phyloP scores from a whole-genome alignment of 1,140 invertebrate species.

The Halictus rubicundus region DNA sequence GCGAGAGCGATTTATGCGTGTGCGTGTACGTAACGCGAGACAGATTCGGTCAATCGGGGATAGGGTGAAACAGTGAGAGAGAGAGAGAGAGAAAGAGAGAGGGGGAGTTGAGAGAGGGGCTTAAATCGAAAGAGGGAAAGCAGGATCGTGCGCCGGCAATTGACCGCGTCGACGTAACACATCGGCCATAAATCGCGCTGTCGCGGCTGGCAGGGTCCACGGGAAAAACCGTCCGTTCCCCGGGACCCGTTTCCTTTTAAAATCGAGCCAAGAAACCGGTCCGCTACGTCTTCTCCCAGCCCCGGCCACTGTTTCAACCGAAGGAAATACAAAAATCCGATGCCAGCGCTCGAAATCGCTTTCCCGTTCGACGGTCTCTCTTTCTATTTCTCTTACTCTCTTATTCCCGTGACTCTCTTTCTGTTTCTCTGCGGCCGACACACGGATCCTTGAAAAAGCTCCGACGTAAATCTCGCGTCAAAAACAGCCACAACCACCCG shows the following conservation, averaged over 20 bases:
- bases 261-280: background rate
- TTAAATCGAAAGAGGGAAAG: slow-evolving; percentile 57
- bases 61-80: slow-evolving; percentile 31
- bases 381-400: no score
- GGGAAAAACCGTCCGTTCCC: slow-evolving; percentile 20
- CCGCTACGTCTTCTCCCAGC: no score
- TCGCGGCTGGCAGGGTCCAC: background rate
- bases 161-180: slow-evolving; percentile 57
- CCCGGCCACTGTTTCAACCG: background rate
- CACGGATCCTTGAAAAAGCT: background rate
- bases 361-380: background rate
- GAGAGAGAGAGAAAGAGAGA: no score
- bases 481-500: background rate
- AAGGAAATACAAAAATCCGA: background rate
- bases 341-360: background rate
- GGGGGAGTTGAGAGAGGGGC: background rate
- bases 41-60: slow-evolving; percentile 49
- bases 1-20: slow-evolving; percentile 54
- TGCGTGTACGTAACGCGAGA: slow-evolving; percentile 46
- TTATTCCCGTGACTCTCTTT: no score
- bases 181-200: slow-evolving; percentile 47
- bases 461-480: background rate
- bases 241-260: slow-evolving; percentile 1
- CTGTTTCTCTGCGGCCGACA: no score
- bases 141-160: slow-evolving; percentile 48